Evolutionary conservation across 1,140 invertebrate species (phyloP).

Genomic region (Lepidurus packardi): DNA sequence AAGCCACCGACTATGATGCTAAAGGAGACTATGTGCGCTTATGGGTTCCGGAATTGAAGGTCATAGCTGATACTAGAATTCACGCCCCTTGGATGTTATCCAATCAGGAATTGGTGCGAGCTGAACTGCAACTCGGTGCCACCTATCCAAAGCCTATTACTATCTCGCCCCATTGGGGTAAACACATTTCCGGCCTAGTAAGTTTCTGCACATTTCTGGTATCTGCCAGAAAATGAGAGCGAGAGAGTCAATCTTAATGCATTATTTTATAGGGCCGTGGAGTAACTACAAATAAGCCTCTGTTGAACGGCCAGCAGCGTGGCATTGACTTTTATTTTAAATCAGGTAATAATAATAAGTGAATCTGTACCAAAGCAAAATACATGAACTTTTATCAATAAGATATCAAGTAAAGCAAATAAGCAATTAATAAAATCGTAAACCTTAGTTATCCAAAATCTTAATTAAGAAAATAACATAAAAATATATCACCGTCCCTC

Average conservation of each 20-base stretch:
- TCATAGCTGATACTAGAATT: conserved; percentile 31
- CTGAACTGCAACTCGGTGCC: conserved; percentile 18
- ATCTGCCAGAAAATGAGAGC: not conserved
- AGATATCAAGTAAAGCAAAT: not conserved
- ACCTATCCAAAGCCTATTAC: conserved; percentile 34
- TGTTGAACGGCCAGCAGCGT: conserved; percentile 27
- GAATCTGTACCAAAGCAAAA: not conserved
- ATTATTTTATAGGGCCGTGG: not conserved
- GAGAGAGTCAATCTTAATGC: not conserved
- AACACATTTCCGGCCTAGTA: conserved; percentile 11
- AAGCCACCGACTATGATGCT: conserved; percentile 47
- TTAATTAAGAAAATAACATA: too few species aligned
- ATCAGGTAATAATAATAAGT: conserved; percentile 8
- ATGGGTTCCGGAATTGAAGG: conserved; percentile 33
- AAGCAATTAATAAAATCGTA: not conserved
- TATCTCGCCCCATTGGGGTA: conserved; percentile 34
- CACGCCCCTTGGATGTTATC: conserved; percentile 34
- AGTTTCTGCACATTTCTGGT: conserved; percentile 18
- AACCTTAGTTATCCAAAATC: too few species aligned
- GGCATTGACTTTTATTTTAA: conserved; percentile 36
- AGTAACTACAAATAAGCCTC: not conserved
- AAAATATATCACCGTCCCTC: too few species aligned
- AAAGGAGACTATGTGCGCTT: conserved; percentile 37
- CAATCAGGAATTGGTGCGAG: conserved; percentile 23
- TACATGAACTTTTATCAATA: not conserved